phyloP scores from a whole-genome alignment of 2,888 invertebrate genomes.

The Ellobium chinense region DNA sequence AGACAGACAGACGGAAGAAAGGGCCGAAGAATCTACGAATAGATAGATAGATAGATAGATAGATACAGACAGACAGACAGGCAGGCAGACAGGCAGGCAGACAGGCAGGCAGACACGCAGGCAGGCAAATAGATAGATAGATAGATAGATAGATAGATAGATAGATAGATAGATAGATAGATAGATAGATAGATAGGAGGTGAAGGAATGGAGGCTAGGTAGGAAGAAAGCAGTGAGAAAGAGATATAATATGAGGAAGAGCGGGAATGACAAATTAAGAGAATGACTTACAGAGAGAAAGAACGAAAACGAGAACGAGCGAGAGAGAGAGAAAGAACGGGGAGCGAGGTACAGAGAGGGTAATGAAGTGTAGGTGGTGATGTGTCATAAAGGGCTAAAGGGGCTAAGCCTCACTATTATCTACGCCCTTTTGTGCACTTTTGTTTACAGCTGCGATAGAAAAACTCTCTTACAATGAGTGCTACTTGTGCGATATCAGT shows the following conservation, averaged over 20 bases:
- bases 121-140: not conserved
- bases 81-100: not conserved
- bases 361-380: no score
- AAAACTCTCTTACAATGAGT: no score
- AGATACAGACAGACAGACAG: not conserved
- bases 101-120: not conserved
- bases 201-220: not conserved
- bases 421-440: no score
- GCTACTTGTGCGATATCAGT: no score
- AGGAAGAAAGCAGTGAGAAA: not conserved
- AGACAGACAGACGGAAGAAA: no score
- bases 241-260: not conserved
- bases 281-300: not conserved
- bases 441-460: no score
- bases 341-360: not conserved
- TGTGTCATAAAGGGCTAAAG: no score
- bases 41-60: constrained; percentile 5
- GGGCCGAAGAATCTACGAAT: no score
- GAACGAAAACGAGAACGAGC: not conserved
- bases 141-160: constrained; percentile 12
- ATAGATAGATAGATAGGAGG: not conserved
- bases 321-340: not conserved
- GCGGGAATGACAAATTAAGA: not conserved
- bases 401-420: no score
- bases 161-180: not conserved